These are phyloP conservation scores for Drosophila parvula DNA, from an alignment of 1,140 invertebrate species.

Conservation along the genomic window DNA sequence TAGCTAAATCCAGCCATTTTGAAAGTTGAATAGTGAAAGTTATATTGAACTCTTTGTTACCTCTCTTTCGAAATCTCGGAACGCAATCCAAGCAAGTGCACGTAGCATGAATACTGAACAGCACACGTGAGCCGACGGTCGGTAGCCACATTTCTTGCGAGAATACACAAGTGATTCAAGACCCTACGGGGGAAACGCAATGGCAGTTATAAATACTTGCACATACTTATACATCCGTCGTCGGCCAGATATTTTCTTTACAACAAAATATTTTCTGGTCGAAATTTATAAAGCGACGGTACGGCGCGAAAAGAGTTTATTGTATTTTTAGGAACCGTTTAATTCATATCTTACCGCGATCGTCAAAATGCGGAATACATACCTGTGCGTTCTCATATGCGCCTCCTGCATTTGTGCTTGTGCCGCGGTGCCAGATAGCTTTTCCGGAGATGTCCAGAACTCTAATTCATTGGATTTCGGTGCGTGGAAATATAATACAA, in stretches of 20 bases:
- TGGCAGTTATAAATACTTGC: constrained; percentile 51
- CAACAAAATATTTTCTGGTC: constrained; percentile 29
- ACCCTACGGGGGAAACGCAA: constrained; percentile 35
- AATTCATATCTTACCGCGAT: constrained; percentile 34
- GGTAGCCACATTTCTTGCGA: constrained; percentile 36
- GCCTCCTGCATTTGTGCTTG: constrained; percentile 26
- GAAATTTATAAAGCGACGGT: constrained; percentile 52
- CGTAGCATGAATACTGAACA: constrained; percentile 47
- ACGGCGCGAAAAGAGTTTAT: constrained; percentile 45
- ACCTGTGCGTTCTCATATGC: constrained; percentile 31
- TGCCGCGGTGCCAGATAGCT: constrained; percentile 78
- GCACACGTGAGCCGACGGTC: constrained; percentile 46
- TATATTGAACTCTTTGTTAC: constrained; percentile 40
- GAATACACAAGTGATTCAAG: constrained; percentile 60
- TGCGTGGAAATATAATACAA: constrained; percentile 63
- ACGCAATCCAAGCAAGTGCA: constrained; percentile 41
- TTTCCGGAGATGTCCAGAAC: constrained; percentile 84
- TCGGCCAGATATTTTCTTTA: constrained; percentile 34
- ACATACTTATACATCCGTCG: constrained; percentile 33
- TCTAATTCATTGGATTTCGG: constrained; percentile 79
- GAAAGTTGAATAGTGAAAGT: constrained; percentile 47
- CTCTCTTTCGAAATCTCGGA: constrained; percentile 45
- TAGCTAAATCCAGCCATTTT: constrained; percentile 35
- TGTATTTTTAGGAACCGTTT: constrained; percentile 58
- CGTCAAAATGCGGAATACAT: constrained; percentile 46